Evolutionary conservation across 2,113 vertebrate genomes (phyloP), one percentile per base, ranked within the genome.

Genomic region (Microcebus lehilahytsara): DNA sequence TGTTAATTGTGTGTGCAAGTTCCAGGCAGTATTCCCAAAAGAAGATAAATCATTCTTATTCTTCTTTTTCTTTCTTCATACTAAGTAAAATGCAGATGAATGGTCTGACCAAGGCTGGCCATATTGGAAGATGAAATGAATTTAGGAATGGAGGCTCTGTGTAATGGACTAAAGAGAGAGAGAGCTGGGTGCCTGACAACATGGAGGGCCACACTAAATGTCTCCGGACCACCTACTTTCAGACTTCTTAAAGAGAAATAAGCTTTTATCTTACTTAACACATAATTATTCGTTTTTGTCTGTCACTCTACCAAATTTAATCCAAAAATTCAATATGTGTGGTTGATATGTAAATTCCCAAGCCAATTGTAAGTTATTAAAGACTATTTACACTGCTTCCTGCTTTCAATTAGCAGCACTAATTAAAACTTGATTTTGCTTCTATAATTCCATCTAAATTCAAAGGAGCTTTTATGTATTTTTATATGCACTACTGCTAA

Each of bases 371-470:
- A 83, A 83, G 46, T 95, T 87, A 85, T 85, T 92, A 89, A 96
- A 72, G 30, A 86, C 62, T 87, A 81, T 42, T 66, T 89, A 51
- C n/a, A 32, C 7, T 90, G 40, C 12, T 94, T 87, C 25, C 23
- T 89, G 67, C 32, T 96, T 96, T 87, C 79, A 90, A 67, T 92
- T 83, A 94, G 30, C 1, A 94, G 22, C 37, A 78, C 11, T 72
- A 93, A 96, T 83, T 89, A 86, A 92, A 96, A 92, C 27, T 83
- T 89, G 27, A 95, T 78, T 95, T 83, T 92, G 9, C 19, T 95
- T 89, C 32, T 67, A 37, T 89, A 89, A 91, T 89, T 80, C 23
- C 95, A 20, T 34, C 27, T 78, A 74, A 40, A 84, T 88, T 83
- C 85, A 62, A 89, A 92, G 74, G 62, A 71, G 4, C 12, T 85